Conservation (phyloP, 2,797 vertebrate species). For the Spinus olivaceus region DNA sequence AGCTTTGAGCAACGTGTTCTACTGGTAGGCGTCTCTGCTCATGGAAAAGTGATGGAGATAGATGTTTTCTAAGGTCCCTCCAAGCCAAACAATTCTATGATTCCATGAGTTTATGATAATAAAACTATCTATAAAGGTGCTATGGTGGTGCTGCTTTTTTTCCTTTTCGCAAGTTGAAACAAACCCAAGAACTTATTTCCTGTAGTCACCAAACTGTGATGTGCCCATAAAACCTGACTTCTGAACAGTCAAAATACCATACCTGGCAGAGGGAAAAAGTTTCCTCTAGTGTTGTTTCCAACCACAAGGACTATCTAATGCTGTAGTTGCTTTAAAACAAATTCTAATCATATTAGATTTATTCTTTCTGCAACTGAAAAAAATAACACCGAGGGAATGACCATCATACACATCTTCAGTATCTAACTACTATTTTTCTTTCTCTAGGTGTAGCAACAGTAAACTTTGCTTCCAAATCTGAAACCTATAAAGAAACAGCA, state of each 20-base stretch:
- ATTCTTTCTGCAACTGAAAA: neutral
- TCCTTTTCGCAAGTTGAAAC: neutral
- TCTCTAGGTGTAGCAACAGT: neutral
- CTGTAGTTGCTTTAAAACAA: neutral
- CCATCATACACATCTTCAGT: neutral
- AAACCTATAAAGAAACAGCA: constrained; percentile 30
- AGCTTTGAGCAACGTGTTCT: neutral
- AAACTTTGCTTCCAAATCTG: constrained; percentile 62
- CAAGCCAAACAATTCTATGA: neutral
- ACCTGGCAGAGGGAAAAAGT: neutral
- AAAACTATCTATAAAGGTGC: neutral
- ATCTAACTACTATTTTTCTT: constrained; percentile 10
- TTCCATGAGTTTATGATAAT: neutral
- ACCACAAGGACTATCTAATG: neutral
- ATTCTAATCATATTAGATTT: constrained; percentile 23
- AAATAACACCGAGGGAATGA: neutral
- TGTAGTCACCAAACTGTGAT: neutral
- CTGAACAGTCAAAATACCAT: neutral
- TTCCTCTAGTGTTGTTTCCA: neutral
- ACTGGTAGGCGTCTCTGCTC: neutral
- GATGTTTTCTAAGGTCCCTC: neutral
- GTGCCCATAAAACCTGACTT: neutral
- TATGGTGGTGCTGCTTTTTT: neutral
- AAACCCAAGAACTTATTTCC: neutral
- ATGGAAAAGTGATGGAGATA: too few relatives aligned